Base-by-base conservation (phyloP, 2,113 vertebrate species). In the Cyanoliseus patagonus region DNA sequence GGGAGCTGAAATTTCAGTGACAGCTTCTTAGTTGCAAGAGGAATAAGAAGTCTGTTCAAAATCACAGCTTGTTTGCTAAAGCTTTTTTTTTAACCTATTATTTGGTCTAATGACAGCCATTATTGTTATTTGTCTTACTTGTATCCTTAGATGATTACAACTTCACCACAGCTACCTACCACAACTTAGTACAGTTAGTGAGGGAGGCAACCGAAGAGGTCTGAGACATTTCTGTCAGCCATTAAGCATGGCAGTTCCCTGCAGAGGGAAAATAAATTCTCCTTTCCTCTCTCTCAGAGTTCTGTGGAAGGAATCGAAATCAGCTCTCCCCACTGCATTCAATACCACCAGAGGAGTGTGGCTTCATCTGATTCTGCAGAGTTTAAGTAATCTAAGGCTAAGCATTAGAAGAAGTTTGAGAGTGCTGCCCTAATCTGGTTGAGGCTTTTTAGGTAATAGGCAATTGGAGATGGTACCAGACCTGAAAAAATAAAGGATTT, bases 251-350 rank as follows among this genome's bases (percentile, higher is more conserved):
- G 57, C 66, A 89, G 66, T 18, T 95, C 84, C 81, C 94, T 82
- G 77, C 91, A 82, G 88, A 84, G 81, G 20, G 46, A 84, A 70
- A 55, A 87, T n/a, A 81, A 88, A 80, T 77, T 78, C 68, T 93
- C 18, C 68, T 92, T 95, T 63, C 70, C 44, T 85, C 44, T 90
- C 79, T 67, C 55, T 78, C 37, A 64, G 88, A 84, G 70, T 78
- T 81, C 74, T 78, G 86, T 35, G 47, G 35, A 90, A 73, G 59
- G 44, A 82, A 86, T 85, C 3, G 11, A 95, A 94, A 74, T 70
- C 31, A 57, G 20, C 39, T 72, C 62, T 91, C 62, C 35, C 31
- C 80, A 0, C 57, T 55, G 35, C 28, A 30, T 78, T 93, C 10
- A 1, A 59, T 86, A 74, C 46, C 13, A 28, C 49, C 30, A 30